A percentile compares a stretch with the other conserved stretches of the same genome.
Conservation (phyloP, 2,797 vertebrate species). For the Glossophaga mutica region DNA sequence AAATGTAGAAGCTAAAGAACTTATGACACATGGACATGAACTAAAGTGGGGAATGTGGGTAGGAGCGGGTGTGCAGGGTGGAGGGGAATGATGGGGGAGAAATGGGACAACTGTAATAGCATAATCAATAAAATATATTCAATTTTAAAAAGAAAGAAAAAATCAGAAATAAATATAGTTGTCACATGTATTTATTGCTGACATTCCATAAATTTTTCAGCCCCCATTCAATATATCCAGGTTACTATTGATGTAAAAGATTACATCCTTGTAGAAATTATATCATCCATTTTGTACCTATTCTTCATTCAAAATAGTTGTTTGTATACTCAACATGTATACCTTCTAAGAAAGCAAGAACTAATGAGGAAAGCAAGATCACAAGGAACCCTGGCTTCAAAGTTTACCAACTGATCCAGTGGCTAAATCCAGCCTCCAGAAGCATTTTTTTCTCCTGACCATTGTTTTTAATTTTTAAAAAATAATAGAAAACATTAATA, state of each 20-base stretch:
- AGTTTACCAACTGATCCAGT: not conserved
- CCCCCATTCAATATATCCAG: not conserved
- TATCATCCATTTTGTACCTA: not conserved
- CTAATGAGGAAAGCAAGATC: not conserved
- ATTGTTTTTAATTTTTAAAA: not conserved
- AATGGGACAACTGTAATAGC: no score
- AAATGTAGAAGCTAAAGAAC: no score
- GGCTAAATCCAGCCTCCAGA: not conserved
- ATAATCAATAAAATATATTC: no score
- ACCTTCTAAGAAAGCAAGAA: not conserved
- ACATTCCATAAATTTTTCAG: not conserved
- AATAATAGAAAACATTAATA: not conserved
- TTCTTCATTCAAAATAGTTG: not conserved
- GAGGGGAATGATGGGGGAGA: no score
- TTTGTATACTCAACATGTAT: not conserved
- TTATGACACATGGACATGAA: no score
- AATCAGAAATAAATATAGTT: not conserved
- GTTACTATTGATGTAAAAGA: not conserved
- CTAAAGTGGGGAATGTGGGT: no score
- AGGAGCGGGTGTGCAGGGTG: no score
- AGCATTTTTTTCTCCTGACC: not conserved
- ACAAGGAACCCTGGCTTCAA: constrained; percentile 26
- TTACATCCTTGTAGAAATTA: not conserved
- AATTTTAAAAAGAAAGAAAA: no score
- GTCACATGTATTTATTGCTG: not conserved